phyloP scores from a whole-genome alignment of 2,888 invertebrate species.

The Diaperis boleti region DNA sequence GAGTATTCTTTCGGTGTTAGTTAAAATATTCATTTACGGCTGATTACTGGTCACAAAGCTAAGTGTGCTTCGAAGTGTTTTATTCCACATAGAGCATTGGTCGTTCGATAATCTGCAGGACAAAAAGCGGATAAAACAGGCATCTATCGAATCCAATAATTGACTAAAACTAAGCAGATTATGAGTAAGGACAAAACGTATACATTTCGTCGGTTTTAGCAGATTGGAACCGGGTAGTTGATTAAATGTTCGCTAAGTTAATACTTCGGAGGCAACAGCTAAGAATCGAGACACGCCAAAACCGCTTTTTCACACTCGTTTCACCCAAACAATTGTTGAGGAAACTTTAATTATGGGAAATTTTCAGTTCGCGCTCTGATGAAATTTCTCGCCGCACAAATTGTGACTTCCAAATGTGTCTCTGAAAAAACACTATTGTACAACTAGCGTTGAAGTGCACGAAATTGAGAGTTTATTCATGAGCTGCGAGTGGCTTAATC shows the following conservation, averaged over 20 bases:
- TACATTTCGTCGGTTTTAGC: not conserved
- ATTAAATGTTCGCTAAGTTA: conserved; percentile 4
- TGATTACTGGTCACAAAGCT: not conserved
- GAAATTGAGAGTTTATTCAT: not conserved
- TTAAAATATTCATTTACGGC: too few relatives aligned
- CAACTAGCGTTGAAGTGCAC: not conserved
- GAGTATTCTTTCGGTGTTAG: too few relatives aligned
- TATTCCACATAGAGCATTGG: not conserved
- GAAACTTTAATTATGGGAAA: conserved; percentile 14
- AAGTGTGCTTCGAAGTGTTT: not conserved
- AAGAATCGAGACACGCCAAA: not conserved
- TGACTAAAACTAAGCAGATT: conserved; percentile 8
- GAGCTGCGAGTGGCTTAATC: too few relatives aligned
- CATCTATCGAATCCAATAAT: not conserved
- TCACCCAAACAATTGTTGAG: not conserved
- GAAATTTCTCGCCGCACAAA: conserved; percentile 10
- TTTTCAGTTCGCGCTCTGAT: conserved; percentile 1
- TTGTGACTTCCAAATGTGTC: too few relatives aligned
- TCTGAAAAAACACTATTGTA: too few relatives aligned
- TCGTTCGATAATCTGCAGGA: not conserved
- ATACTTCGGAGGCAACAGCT: not conserved
- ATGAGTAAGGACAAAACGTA: conserved; percentile 5
- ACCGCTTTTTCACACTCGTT: not conserved
- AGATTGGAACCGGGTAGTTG: conserved; percentile 9
- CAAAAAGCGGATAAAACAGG: not conserved